These are phyloP conservation scores for Andinoacara biseriatus DNA, from an alignment of 2,113 vertebrate genomes.

Conservation along the genomic window DNA sequence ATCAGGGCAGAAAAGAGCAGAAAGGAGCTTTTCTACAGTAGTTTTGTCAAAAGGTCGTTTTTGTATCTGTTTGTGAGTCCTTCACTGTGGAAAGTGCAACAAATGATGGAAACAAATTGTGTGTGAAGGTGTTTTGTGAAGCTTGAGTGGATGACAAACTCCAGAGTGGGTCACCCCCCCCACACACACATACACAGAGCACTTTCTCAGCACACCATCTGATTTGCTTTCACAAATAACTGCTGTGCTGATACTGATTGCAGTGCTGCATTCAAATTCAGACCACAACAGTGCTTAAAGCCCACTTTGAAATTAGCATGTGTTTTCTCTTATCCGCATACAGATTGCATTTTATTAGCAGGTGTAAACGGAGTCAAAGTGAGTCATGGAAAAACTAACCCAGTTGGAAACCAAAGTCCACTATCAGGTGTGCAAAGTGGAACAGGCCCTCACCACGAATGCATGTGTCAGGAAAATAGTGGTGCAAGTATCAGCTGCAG, in stretches of 20 bases:
- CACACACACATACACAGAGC: not conserved
- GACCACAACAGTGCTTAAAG: not conserved
- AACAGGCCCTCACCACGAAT: not conserved
- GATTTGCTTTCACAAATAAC: not conserved
- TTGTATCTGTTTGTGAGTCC: not conserved
- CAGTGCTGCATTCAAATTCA: not conserved
- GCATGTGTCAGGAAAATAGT: not conserved
- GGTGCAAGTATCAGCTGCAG: not conserved
- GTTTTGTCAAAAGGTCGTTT: not conserved
- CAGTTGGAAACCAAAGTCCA: constrained; percentile 40
- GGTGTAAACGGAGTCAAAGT: constrained; percentile 55
- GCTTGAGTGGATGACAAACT: not conserved
- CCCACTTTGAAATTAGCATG: not conserved
- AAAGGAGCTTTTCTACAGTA: not conserved
- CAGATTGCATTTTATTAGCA: constrained; percentile 55
- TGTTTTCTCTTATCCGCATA: constrained; percentile 20
- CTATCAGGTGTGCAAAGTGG: constrained; percentile 18
- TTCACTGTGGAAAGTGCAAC: not conserved
- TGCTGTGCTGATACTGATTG: not conserved
- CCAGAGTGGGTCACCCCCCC: not conserved
- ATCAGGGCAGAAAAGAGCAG: not conserved
- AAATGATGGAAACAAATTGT: not conserved
- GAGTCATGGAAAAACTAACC: constrained; percentile 62
- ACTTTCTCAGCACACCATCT: not conserved
- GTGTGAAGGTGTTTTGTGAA: not conserved